These are phyloP conservation scores for Isichthys henryi DNA, from an alignment of 2,113 vertebrate genomes.

Conservation along the genomic window DNA sequence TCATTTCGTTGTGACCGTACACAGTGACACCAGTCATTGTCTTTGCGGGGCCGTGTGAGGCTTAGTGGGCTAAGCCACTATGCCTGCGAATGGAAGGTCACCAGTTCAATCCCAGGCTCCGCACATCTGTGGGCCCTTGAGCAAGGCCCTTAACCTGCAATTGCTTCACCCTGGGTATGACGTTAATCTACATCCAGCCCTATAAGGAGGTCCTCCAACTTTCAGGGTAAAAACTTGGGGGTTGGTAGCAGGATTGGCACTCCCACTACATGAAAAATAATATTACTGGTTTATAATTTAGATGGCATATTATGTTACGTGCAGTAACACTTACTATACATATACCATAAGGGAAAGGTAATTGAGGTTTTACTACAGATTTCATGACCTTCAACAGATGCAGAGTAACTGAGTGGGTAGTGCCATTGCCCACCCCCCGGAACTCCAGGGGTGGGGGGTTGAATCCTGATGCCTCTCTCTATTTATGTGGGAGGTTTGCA, in stretches of 20 bases:
- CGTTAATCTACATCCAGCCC: no score
- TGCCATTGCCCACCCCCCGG: neutral
- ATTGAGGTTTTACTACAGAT: neutral
- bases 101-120: no score
- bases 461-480: neutral
- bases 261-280: neutral
- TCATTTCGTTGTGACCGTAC: no score
- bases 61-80: no score
- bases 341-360: neutral
- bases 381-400: neutral
- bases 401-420: neutral
- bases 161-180: neutral
- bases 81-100: no score
- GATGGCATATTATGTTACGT: neutral
- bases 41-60: no score
- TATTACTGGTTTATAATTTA: neutral
- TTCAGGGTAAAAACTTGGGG: no score
- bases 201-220: no score
- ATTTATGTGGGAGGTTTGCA: neutral
- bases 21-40: no score
- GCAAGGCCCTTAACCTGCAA: neutral
- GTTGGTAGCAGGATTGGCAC: no score
- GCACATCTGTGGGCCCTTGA: neutral
- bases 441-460: neutral
- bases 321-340: neutral